phyloP scores from a whole-genome alignment of 2,797 vertebrate species.

The Uromys caudimaculatus region DNA sequence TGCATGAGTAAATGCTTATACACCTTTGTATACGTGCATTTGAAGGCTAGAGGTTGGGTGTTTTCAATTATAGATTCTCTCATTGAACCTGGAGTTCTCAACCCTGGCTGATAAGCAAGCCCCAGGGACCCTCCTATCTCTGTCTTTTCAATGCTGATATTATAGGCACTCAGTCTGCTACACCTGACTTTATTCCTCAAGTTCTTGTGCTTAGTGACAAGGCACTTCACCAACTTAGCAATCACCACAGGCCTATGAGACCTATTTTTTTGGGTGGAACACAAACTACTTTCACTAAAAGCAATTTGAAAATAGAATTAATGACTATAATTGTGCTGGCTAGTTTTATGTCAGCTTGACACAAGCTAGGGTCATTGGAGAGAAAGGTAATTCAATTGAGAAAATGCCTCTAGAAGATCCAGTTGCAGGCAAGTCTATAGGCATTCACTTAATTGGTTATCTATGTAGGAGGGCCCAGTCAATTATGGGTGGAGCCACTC shows the following conservation, averaged over 20 bases:
- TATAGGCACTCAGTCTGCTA: background rate
- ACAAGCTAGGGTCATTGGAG: background rate
- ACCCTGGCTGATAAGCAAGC: background rate
- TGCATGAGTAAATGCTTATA: background rate
- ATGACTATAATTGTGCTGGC: background rate
- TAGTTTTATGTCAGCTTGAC: background rate
- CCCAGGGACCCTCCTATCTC: background rate
- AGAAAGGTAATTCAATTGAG: background rate
- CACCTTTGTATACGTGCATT: background rate
- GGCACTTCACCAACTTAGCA: background rate
- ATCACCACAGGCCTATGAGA: background rate
- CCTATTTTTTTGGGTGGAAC: background rate
- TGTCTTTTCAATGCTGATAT: background rate
- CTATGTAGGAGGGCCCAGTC: background rate
- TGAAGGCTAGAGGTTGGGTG: background rate
- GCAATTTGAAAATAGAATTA: slow-evolving; percentile 34
- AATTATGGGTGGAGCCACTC: background rate
- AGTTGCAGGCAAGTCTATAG: too few species aligned
- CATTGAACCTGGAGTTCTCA: background rate
- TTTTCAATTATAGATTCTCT: background rate
- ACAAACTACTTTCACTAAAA: background rate
- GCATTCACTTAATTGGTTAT: background rate
- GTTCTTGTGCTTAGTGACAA: background rate
- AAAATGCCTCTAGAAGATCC: background rate
- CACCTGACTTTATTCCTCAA: background rate